Percentiles rank a stretch among this genome's conserved stretches.
Conservation (phyloP, 2,113 vertebrate species). For the Archilochus colubris region DNA sequence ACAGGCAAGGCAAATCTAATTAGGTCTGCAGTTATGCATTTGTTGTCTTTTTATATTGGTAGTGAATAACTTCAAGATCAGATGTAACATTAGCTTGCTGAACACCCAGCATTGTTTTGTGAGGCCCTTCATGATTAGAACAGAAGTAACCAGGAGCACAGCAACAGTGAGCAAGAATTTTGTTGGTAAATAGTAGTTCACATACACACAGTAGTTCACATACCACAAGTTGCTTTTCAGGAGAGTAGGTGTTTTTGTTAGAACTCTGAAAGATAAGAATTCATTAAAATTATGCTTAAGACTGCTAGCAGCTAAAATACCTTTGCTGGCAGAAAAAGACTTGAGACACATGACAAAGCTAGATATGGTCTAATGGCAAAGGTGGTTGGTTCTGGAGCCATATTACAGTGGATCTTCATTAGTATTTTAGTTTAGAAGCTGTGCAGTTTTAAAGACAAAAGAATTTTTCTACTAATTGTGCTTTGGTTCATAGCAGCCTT, state of each 20-base stretch:
- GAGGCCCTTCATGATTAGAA: neutral
- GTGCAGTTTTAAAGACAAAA: neutral
- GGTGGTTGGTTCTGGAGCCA: neutral
- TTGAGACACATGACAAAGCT: neutral
- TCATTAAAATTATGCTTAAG: neutral
- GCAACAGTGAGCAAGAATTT: neutral
- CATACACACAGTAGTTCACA: neutral
- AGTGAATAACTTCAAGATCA: neutral
- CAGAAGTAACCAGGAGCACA: neutral
- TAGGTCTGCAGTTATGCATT: rapidly evolving
- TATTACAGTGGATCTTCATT: neutral
- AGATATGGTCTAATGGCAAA: neutral
- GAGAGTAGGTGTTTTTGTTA: neutral
- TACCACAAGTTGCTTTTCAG: neutral
- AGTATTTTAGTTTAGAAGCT: neutral
- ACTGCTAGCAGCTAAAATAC: neutral
- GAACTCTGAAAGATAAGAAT: neutral
- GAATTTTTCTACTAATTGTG: neutral
- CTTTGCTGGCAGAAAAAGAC: neutral
- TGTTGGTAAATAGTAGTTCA: neutral
- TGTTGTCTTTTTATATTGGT: neutral
- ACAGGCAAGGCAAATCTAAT: neutral
- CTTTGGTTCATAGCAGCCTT: neutral
- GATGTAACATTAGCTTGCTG: neutral
- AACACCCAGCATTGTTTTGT: neutral